A percentile compares a stretch with the other conserved stretches of the same genome.
These are phyloP conservation scores for Cydia pomonella DNA, from an alignment of 1,140 invertebrate genomes.

Conservation along the genomic window DNA sequence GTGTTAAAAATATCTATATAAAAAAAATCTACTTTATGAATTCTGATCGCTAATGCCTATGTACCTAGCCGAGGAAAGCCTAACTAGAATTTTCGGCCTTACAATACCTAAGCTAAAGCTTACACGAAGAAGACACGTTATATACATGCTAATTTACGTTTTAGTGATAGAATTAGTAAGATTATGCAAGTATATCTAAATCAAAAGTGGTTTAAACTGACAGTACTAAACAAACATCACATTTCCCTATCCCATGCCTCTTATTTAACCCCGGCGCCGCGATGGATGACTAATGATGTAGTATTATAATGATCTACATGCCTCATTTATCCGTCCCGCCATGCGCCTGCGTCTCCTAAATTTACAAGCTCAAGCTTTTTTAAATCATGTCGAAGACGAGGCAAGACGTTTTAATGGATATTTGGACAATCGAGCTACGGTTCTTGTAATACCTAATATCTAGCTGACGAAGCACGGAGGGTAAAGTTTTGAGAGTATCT, in stretches of 20 bases:
- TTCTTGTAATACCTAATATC: neutral
- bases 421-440: neutral
- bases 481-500: neutral
- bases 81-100: too few species aligned
- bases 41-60: too few species aligned
- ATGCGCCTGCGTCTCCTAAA: conserved; percentile 33
- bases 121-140: too few species aligned
- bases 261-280: conserved; percentile 16
- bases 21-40: too few species aligned
- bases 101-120: too few species aligned
- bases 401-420: neutral
- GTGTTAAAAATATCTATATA: too few species aligned
- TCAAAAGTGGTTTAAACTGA: neutral
- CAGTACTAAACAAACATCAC: conserved; percentile 12
- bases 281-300: conserved; percentile 44
- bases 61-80: too few species aligned
- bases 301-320: conserved; percentile 46
- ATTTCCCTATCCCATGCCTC: conserved; percentile 16
- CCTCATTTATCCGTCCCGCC: conserved; percentile 37
- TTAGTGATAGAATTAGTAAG: neutral
- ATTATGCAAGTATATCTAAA: neutral
- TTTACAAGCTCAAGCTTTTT: conserved; percentile 21
- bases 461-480: neutral
- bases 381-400: conserved; percentile 1
- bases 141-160: too few species aligned